Evolutionary conservation across 1,140 invertebrate genomes (phyloP).

Genomic region (Drosophila nigromelanica): DNA sequence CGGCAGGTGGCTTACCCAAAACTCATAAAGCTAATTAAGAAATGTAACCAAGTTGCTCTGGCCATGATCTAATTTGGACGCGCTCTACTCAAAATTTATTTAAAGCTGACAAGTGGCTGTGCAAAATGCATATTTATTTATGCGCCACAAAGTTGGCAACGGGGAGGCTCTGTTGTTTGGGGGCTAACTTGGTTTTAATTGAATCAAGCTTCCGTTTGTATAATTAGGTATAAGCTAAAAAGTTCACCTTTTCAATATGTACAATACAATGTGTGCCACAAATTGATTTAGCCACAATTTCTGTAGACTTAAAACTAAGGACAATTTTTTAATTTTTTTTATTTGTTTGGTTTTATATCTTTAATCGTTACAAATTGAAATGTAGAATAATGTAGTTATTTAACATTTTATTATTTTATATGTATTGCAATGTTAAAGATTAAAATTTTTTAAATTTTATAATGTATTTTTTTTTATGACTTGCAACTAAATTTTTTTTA

Average conservation of each 20-base stretch:
- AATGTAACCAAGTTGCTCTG: conserved; percentile 66
- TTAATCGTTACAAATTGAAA: not conserved
- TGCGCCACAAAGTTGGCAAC: conserved; percentile 16
- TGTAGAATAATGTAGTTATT: too few relatives aligned
- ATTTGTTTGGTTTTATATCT: not conserved
- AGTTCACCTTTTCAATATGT: conserved; percentile 8
- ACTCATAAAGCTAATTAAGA: conserved; percentile 82
- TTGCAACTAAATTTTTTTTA: too few relatives aligned
- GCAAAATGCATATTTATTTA: conserved; percentile 49
- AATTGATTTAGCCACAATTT: not conserved
- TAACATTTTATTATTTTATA: not conserved
- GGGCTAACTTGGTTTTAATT: conserved; percentile 31
- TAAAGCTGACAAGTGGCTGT: conserved; percentile 52
- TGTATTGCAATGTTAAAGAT: too few relatives aligned
- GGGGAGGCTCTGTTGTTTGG: not conserved
- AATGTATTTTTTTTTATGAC: too few relatives aligned
- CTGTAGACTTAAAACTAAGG: too few relatives aligned
- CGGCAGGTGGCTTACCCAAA: conserved; percentile 58
- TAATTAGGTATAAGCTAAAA: conserved; percentile 41
- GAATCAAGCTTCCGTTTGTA: conserved; percentile 40
- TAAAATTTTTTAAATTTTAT: too few relatives aligned
- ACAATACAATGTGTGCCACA: not conserved
- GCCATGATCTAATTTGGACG: conserved; percentile 3
- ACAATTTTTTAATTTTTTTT: too few relatives aligned
- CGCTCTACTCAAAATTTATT: conserved; percentile 60